Percentiles rank a stretch among this genome's conserved stretches.
Conservation (phyloP, 2,888 invertebrate species). For the Cepaea hortensis region DNA sequence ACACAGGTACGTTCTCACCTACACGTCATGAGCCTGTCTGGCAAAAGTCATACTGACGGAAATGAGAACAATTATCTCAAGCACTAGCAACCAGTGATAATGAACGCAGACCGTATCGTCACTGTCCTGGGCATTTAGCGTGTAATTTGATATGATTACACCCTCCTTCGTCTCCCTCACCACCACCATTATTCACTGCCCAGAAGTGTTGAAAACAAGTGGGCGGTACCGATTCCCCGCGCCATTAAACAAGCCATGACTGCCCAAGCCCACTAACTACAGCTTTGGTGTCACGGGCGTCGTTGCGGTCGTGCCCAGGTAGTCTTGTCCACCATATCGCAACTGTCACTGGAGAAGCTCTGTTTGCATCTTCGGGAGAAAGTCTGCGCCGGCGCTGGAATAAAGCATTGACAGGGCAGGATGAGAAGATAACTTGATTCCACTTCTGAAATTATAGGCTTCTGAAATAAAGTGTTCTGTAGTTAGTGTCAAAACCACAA, state of each 20-base stretch:
- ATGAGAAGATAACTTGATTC: neutral
- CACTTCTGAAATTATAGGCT: neutral
- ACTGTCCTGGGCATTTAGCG: neutral
- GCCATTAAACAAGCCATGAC: neutral
- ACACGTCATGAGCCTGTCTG: no score
- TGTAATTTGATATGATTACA: conserved; percentile 22
- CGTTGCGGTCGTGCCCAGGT: neutral
- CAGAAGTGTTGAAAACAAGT: neutral
- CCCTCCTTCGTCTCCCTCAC: neutral
- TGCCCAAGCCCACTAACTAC: neutral
- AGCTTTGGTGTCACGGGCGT: neutral
- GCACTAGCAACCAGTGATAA: no score
- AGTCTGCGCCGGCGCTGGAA: no score
- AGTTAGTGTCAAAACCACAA: neutral
- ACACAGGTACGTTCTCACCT: no score
- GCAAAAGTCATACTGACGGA: no score
- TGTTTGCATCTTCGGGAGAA: no score
- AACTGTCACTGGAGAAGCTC: conserved; percentile 9
- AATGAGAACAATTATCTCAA: no score
- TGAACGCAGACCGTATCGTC: no score
- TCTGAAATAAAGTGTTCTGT: neutral
- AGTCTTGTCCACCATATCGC: neutral
- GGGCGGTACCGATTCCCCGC: no score
- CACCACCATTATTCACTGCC: neutral
- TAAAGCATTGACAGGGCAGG: no score